Evolutionary conservation across 2,113 vertebrate species (phyloP).

Genomic region (Larimichthys crocea): DNA sequence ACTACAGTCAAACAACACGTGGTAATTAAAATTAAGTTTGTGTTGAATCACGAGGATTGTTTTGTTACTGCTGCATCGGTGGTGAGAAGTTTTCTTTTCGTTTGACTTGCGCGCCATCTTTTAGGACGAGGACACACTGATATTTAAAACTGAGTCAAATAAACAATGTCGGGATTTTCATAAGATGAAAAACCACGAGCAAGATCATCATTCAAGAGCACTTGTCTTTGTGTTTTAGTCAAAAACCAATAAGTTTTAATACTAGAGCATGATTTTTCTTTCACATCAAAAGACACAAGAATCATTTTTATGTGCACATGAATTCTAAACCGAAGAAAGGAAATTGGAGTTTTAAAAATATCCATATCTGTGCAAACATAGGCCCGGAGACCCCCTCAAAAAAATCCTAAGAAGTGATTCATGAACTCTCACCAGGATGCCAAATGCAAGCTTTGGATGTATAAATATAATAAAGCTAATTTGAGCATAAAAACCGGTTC

Average conservation of each 20-base stretch:
- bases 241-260: neutral
- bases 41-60: neutral
- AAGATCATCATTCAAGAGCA: too few relatives aligned
- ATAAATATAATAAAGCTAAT: slow-evolving; percentile 25
- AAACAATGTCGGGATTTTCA: neutral
- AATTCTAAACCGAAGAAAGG: neutral
- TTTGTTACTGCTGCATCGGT: neutral
- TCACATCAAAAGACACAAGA: too few relatives aligned
- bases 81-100: neutral
- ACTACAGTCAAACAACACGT: neutral
- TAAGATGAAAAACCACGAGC: neutral
- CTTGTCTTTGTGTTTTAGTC: neutral
- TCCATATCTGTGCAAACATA: neutral
- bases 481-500: slow-evolving; percentile 3
- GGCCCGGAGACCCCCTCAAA: neutral
- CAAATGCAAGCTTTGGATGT: neutral
- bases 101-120: neutral
- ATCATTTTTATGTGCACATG: neutral
- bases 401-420: neutral
- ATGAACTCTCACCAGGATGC: neutral
- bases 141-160: neutral
- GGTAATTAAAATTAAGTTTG: slow-evolving; percentile 18
- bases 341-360: neutral
- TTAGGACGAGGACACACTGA: neutral
- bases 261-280: too few relatives aligned